These are phyloP conservation scores for Brachionus asplanchnoidis DNA, from an alignment of 1,140 invertebrate species.

Conservation along the genomic window DNA sequence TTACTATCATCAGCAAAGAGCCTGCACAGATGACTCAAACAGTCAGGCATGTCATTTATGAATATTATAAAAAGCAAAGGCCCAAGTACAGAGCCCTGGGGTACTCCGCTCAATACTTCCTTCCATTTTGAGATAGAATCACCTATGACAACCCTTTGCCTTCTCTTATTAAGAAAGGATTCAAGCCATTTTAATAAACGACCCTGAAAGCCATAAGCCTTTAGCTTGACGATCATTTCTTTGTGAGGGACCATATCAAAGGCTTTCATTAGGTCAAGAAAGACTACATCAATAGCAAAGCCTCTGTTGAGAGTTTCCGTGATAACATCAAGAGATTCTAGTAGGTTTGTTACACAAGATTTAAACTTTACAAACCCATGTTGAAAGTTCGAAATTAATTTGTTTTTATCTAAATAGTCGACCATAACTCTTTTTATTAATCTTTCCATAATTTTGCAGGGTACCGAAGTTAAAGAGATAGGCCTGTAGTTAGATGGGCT, in stretches of 20 bases:
- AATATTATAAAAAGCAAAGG: background rate
- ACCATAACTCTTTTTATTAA: background rate
- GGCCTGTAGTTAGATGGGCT: too few relatives aligned
- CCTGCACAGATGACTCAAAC: background rate
- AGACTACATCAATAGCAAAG: too few relatives aligned
- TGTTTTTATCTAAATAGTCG: background rate
- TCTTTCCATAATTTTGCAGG: background rate
- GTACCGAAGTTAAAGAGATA: too few relatives aligned
- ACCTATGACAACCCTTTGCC: background rate
- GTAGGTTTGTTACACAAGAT: background rate
- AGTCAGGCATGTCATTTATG: background rate
- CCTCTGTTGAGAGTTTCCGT: too few relatives aligned
- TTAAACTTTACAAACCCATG: background rate
- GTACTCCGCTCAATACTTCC: background rate
- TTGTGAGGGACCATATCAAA: too few relatives aligned
- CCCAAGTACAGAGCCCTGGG: background rate
- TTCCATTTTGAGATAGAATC: background rate
- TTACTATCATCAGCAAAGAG: background rate
- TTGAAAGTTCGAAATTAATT: background rate
- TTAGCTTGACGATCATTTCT: too few relatives aligned
- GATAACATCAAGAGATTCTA: background rate
- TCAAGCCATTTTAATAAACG: too few relatives aligned
- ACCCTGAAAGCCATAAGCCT: too few relatives aligned
- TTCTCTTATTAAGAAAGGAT: background rate
- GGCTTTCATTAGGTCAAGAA: too few relatives aligned